These are phyloP conservation scores for Pelodytes ibericus DNA, from an alignment of 2,797 vertebrate genomes.

Conservation along the genomic window DNA sequence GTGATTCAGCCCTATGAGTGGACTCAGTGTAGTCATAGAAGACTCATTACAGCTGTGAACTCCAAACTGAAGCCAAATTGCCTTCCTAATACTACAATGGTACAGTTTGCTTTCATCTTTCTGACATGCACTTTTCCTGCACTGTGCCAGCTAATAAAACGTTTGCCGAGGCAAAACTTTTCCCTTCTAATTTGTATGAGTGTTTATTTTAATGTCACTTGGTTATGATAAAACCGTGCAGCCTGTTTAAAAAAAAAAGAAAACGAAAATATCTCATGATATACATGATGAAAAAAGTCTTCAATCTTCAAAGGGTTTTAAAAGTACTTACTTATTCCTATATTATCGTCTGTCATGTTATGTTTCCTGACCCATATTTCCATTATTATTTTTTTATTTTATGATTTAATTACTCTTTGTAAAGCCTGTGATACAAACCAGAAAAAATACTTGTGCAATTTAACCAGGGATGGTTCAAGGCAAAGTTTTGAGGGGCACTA, in stretches of 20 bases:
- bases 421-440: too few relatives aligned
- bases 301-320: slow-evolving; percentile 37
- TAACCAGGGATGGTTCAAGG: too few relatives aligned
- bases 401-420: too few relatives aligned
- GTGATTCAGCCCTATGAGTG: background rate
- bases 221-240: slow-evolving; percentile 34
- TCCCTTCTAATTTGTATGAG: slow-evolving; percentile 36
- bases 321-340: slow-evolving; percentile 18
- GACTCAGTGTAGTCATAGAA: background rate
- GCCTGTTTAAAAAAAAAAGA: too few relatives aligned
- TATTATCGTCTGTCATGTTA: slow-evolving; percentile 13
- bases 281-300: slow-evolving; percentile 24
- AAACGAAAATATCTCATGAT: slow-evolving; percentile 32
- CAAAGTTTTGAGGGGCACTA: too few relatives aligned
- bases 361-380: slow-evolving; percentile 20
- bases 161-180: slow-evolving; percentile 36
- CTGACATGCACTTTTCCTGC: slow-evolving; percentile 4
- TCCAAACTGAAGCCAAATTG: background rate
- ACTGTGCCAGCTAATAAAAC: slow-evolving; percentile 30
- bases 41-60: background rate
- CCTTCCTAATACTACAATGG: slow-evolving; percentile 6
- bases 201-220: slow-evolving; percentile 48
- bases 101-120: slow-evolving; percentile 29
- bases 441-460: too few relatives aligned
- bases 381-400: background rate